Conservation (phyloP, 2,113 vertebrate species). For the Pseudolaguvia tuberculata region DNA sequence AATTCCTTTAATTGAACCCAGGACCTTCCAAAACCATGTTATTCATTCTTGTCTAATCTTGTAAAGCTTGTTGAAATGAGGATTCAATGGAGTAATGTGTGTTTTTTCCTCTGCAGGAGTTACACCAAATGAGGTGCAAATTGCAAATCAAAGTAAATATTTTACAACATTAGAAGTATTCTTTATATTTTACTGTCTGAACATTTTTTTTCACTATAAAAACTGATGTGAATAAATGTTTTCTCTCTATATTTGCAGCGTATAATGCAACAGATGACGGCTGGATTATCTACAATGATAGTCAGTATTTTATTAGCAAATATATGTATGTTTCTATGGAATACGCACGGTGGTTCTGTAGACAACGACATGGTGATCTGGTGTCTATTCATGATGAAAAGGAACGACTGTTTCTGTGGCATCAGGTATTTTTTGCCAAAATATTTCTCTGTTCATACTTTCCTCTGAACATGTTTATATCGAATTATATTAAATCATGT, state of each 20-base stretch:
- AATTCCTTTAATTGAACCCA: too few species aligned
- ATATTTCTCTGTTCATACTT: not conserved
- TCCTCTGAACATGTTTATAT: too few species aligned
- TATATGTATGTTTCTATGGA: conserved; percentile 65
- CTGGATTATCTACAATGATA: conserved; percentile 75
- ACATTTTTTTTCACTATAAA: not conserved
- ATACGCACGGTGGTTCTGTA: conserved; percentile 76
- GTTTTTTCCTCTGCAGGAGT: conserved; percentile 67
- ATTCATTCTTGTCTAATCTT: too few species aligned
- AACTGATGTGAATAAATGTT: not conserved
- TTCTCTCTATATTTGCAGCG: conserved; percentile 59
- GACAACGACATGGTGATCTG: conserved; percentile 77
- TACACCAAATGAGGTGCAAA: conserved; percentile 71
- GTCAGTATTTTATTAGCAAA: conserved; percentile 77
- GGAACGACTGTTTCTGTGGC: conserved; percentile 83
- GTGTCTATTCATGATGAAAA: conserved; percentile 72
- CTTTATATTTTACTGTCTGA: not conserved
- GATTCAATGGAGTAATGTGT: not conserved
- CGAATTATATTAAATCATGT: not conserved
- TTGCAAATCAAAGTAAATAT: conserved; percentile 68
- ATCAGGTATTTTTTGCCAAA: conserved; percentile 73
- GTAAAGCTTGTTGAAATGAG: too few species aligned
- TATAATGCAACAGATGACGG: conserved; percentile 75
- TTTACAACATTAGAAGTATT: not conserved
- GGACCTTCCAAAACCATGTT: too few species aligned